phyloP scores from a whole-genome alignment of 1,140 invertebrate species.

The Cydia amplana region DNA sequence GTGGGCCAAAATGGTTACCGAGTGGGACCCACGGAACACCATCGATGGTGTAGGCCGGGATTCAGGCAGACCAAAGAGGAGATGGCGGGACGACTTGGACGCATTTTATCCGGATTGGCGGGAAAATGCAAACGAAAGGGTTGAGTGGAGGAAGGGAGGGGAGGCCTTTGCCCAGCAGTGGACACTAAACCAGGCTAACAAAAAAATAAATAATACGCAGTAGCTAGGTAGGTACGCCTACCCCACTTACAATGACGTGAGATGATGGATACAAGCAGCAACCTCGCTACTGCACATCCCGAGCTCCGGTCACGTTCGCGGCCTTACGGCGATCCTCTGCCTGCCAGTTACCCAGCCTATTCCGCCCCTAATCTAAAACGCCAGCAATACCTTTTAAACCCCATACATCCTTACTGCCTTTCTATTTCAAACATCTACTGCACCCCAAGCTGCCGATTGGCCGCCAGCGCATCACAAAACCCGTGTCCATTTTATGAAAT shows the following conservation, averaged over 20 bases:
- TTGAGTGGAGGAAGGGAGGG: too few relatives aligned
- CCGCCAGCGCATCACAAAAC: conserved; percentile 50
- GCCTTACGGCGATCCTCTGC: conserved; percentile 46
- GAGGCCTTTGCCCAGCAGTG: too few relatives aligned
- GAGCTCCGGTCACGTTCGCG: conserved; percentile 50
- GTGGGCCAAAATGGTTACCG: too few relatives aligned
- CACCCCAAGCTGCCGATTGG: conserved; percentile 49
- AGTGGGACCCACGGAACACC: too few relatives aligned
- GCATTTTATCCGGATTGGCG: too few relatives aligned
- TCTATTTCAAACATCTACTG: not conserved
- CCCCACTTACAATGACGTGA: not conserved
- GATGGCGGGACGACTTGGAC: too few relatives aligned
- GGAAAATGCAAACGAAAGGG: too few relatives aligned
- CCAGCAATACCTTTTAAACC: not conserved
- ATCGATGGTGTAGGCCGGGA: too few relatives aligned
- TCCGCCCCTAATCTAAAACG: conserved; percentile 46
- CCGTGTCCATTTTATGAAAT: conserved; percentile 51
- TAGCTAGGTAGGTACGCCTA: not conserved
- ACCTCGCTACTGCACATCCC: conserved; percentile 36
- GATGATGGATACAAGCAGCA: conserved; percentile 36
- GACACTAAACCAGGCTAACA: too few relatives aligned
- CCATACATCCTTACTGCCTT: not conserved
- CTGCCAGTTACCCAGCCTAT: conserved; percentile 42
- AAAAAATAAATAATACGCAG: too few relatives aligned
- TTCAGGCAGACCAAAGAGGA: too few relatives aligned